Evolutionary conservation across 2,797 vertebrate species (phyloP).

Genomic region (Hypotaenidia okinawae): DNA sequence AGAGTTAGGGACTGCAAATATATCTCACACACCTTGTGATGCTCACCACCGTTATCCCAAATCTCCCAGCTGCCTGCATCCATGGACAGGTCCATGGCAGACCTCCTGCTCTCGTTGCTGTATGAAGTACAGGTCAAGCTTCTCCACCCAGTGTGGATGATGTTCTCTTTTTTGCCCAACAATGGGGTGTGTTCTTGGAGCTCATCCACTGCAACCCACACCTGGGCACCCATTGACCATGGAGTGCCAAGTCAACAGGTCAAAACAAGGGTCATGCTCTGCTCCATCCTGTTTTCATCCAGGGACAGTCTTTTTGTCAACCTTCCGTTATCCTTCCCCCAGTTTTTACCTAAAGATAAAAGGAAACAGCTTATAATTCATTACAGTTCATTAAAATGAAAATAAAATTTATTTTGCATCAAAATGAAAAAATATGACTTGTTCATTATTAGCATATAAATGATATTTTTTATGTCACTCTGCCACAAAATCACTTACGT

Average conservation of each 20-base stretch:
- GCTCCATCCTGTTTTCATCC: neutral
- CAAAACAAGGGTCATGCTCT: neutral
- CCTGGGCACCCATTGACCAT: neutral
- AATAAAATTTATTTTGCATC: constrained; percentile 82
- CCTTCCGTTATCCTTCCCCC: constrained; percentile 39
- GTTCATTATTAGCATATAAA: constrained; percentile 88
- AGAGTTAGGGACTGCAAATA: constrained; percentile 12
- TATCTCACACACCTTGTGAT: neutral
- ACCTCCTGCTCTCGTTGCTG: neutral
- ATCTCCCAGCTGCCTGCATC: neutral
- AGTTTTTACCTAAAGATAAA: constrained; percentile 73
- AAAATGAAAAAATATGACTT: constrained; percentile 78
- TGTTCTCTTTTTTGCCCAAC: neutral
- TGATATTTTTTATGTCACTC: constrained; percentile 82
- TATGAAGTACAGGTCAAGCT: neutral
- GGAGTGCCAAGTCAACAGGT: neutral
- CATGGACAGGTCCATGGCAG: accelerated
- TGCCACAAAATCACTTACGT: constrained; percentile 81
- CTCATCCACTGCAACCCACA: neutral
- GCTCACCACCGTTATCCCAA: neutral
- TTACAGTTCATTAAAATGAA: constrained; percentile 82
- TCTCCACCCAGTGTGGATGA: neutral
- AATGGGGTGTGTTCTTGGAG: neutral
- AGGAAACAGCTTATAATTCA: constrained; percentile 76
- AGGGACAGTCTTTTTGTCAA: constrained; percentile 20